Conservation (phyloP, 2,113 vertebrate genomes). For the Nansenia antarctica region DNA sequence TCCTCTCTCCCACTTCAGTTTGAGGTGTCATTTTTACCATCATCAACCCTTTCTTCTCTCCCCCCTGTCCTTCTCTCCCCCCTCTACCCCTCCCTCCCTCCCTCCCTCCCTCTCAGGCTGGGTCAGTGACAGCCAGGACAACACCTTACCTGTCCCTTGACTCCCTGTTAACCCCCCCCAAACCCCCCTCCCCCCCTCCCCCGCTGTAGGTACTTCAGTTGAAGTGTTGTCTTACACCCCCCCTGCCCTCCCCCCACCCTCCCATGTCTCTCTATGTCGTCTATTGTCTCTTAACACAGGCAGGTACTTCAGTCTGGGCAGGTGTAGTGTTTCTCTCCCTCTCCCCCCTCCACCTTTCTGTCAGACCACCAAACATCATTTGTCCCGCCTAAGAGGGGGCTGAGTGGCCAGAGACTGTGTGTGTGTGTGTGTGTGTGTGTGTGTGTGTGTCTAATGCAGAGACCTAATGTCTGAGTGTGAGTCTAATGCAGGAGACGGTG, state of each 20-base stretch:
- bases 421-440: constrained; percentile 38
- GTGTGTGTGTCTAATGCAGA: constrained; percentile 34
- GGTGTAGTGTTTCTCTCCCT: constrained; percentile 6
- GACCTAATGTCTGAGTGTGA: constrained; percentile 47
- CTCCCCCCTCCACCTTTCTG: background rate
- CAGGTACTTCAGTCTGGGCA: constrained; percentile 55
- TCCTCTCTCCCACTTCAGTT: too few relatives aligned
- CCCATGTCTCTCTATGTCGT: constrained; percentile 30
- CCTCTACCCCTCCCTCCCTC: background rate
- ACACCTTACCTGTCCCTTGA: background rate
- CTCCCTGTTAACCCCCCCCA: background rate
- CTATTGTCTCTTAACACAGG: constrained; percentile 53
- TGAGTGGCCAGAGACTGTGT: constrained; percentile 61
- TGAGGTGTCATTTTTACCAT: too few relatives aligned
- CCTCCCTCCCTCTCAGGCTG: background rate
- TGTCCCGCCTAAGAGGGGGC: constrained; percentile 54
- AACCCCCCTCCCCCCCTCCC: background rate
- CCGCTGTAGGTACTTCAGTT: constrained; percentile 46
- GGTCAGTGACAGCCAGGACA: too few relatives aligned
- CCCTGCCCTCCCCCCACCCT: constrained; percentile 36
- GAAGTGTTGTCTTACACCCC: constrained; percentile 49
- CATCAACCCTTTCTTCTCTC: background rate
- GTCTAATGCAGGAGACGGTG: too few relatives aligned
- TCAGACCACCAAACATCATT: background rate
- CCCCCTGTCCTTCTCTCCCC: background rate